Evolutionary conservation across 2,797 vertebrate genomes (phyloP).

Genomic region (Arnoldichthys spilopterus): DNA sequence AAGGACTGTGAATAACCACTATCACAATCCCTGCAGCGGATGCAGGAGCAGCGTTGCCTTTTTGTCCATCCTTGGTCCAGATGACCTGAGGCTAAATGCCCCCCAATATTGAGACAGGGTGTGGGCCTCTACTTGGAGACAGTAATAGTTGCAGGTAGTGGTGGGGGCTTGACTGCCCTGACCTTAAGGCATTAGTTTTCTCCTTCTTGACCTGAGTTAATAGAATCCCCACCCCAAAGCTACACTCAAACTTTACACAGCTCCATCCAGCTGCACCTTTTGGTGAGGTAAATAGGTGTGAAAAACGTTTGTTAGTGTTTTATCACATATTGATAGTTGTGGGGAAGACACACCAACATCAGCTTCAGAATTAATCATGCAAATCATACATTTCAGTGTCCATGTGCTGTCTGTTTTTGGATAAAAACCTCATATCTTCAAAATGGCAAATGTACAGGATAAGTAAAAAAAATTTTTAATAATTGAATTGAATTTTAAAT

Average conservation of each 20-base stretch:
- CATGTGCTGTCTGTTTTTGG: too few relatives aligned
- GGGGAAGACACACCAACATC: not conserved
- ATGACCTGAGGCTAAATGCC: constrained; percentile 28
- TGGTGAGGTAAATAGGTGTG: not conserved
- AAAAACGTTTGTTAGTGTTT: not conserved
- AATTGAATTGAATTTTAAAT: too few relatives aligned
- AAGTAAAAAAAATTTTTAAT: too few relatives aligned
- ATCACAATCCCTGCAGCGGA: not conserved
- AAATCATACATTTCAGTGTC: too few relatives aligned
- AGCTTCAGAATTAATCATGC: not conserved
- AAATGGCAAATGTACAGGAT: too few relatives aligned
- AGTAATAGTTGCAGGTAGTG: constrained; percentile 62
- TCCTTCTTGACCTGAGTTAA: constrained; percentile 43
- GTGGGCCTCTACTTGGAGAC: constrained; percentile 71
- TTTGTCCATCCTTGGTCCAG: constrained; percentile 19
- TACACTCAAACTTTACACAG: not conserved
- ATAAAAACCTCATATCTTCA: too few relatives aligned
- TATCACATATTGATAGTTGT: not conserved
- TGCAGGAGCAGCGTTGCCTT: constrained; percentile 10
- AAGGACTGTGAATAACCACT: constrained; percentile 54
- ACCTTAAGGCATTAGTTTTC: constrained; percentile 55
- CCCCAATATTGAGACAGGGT: constrained; percentile 60
- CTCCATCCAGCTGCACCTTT: not conserved
- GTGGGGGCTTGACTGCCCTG: constrained; percentile 65
- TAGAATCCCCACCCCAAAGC: constrained; percentile 46